A percentile compares a stretch with the other conserved stretches of the same genome.
These are phyloP conservation scores for Sprattus sprattus DNA, from an alignment of 2,113 vertebrate species.

Conservation along the genomic window DNA sequence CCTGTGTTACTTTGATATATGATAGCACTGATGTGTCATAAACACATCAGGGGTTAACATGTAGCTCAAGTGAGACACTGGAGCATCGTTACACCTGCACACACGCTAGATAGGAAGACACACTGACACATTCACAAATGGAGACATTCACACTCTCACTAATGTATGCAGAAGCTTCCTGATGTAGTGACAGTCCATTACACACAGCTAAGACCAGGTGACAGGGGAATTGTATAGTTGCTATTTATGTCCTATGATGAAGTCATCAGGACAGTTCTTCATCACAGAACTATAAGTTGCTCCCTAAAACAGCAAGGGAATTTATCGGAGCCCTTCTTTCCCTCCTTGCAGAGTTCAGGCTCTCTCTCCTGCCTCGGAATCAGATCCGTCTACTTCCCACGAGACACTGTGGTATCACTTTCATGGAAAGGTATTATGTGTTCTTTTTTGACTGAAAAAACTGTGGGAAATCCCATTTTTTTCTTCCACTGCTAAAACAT, in stretches of 20 bases:
- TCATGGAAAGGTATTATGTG: too few species aligned
- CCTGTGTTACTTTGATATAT: background rate
- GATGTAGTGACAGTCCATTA: background rate
- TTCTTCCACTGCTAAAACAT: too few species aligned
- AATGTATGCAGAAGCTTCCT: background rate
- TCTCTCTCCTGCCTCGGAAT: background rate
- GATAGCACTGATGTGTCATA: background rate
- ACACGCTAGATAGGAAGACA: background rate
- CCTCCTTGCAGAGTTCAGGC: background rate
- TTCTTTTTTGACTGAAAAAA: too few species aligned
- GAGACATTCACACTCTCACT: background rate
- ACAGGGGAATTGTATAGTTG: background rate
- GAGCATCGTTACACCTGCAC: background rate
- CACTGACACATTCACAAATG: background rate
- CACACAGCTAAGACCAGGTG: background rate
- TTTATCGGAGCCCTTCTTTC: background rate
- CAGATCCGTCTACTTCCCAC: too few species aligned
- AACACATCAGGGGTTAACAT: background rate
- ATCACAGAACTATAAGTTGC: background rate
- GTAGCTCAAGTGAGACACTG: background rate
- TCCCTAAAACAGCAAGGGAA: background rate
- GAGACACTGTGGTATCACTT: too few species aligned
- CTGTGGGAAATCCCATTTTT: too few species aligned
- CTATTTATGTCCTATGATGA: background rate
- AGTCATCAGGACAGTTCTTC: background rate